Base-by-base conservation (phyloP, 2,797 vertebrate genomes). In the Malurus leucopterus region DNA sequence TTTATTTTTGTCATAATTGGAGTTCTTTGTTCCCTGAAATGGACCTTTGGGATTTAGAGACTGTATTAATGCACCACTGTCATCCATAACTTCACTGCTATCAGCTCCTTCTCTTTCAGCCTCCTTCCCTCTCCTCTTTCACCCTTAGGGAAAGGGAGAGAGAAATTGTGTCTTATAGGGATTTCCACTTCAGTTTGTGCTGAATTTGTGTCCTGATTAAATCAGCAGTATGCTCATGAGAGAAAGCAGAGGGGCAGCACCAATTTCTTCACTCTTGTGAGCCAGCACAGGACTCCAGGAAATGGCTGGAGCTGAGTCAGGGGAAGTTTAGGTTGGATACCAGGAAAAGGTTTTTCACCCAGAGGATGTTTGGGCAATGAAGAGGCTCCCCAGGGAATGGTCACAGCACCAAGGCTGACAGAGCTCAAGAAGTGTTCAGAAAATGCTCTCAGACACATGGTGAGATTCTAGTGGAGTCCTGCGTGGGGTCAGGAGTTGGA, bases 311-410 rank as follows among this genome's bases (percentile, higher is more conserved):
- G 59, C 27, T 27, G 36, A 30, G 43, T 43, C 30, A 43, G 15
- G 30, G 38, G 27, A 58, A n/a, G 15, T 38, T 43, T 47, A 43
- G 18, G 22, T 1, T 58, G 51, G n/a, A 3, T 16, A 15, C 22
- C 30, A 73, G 26, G 15, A n/a, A 43, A 26, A 72, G 9, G 1
- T 57, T 83, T 4, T 43, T 50, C n/a, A 27, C 8, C 18, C 51
- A 43, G 44, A n/a, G 38, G 22, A 0, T 65, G 44, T 3, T 0
- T 65, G 36, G 8, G 0, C 44, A 8, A 15, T 58, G 27, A 23
- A 15, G 6, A 22, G 24, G 34, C 16, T 72, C 30, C 26, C 20
- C 0, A 0, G 26, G 26, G 36, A n/a, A 50, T 17, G 9, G 15
- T 13, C 22, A 36, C 51, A 64, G 43, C 21, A 36, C 6, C n/a